A percentile compares a stretch with the other conserved stretches of the same genome.
These are phyloP conservation scores for Tachina fera DNA, from an alignment of 2,888 invertebrate species.

Conservation along the genomic window DNA sequence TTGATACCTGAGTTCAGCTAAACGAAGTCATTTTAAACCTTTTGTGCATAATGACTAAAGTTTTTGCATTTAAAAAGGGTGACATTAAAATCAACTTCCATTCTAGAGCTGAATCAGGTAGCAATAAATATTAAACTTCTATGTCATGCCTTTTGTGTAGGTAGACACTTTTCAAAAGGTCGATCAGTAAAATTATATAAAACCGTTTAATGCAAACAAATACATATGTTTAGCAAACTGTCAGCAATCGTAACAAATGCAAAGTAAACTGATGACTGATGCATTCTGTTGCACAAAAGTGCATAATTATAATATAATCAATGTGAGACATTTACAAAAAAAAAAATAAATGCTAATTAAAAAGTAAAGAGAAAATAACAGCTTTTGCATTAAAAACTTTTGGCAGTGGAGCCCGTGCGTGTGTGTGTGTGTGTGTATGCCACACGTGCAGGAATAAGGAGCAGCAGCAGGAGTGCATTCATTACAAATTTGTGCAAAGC, in stretches of 20 bases:
- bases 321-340: slow-evolving; percentile 4
- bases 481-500: slow-evolving; percentile 29
- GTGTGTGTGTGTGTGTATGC: slow-evolving; percentile 38
- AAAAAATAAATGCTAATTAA: slow-evolving; percentile 58
- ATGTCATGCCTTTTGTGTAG: slow-evolving; percentile 37
- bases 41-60: slow-evolving; percentile 32
- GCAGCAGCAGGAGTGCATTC: slow-evolving; percentile 1
- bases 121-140: slow-evolving; percentile 3
- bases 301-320: slow-evolving; percentile 61
- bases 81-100: slow-evolving; percentile 13
- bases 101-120: neutral
- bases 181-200: slow-evolving; percentile 24
- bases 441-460: slow-evolving; percentile 1
- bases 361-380: neutral
- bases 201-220: slow-evolving; percentile 26
- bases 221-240: slow-evolving; percentile 11
- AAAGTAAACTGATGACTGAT: slow-evolving; percentile 1
- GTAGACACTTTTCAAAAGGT: slow-evolving; percentile 13
- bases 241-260: neutral
- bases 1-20: slow-evolving; percentile 11
- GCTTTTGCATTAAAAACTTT: neutral
- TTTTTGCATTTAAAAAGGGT: neutral
- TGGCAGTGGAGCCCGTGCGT: neutral
- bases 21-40: slow-evolving; percentile 14
- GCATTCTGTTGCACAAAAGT: slow-evolving; percentile 37